Evolutionary conservation across 1,140 invertebrate genomes (phyloP), one percentile per base, ranked within the genome.

Genomic region (Macrobrachium rosenbergii): DNA sequence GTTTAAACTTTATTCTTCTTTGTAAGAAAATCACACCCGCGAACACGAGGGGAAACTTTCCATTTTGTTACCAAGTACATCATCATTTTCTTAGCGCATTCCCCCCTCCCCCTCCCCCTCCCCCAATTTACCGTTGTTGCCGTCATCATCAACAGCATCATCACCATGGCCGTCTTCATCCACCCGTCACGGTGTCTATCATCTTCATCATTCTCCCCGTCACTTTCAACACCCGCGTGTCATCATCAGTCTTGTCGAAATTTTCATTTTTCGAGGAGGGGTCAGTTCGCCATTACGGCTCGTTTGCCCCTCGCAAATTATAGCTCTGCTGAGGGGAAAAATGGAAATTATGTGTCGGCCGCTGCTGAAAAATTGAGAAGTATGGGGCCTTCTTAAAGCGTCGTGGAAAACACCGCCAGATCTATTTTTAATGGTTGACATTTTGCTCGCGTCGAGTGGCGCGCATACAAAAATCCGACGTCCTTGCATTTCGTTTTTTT

Each of bases 281-380:
- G 73, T 52, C 52, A 52, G 52, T 52, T 52, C 52, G 52, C 52
- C 52, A 52, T 52, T 52, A 52, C 52, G 52, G 52, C 52, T 52
- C 52, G 52, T 52, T 52, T 52, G 52, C 8, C 52, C 52, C 52
- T 52, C 52, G 52, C 80, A 82, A 67, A 82, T 82, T 82, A 82
- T 67, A 82, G 64, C 80, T 60, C 58, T 62, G 63, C 69, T 19
- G 17, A 43, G 23, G 63, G 28, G 14, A 23, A 62, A 60, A 59
- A 62, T 52, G 72, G 82, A 72, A 75, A 83, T 83, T 83, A 83
- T 72, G 67, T 82, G 82, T 83, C 82, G 62, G 82, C 21, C 1
- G 52, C 10, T n/a, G 19, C 67, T 83, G 82, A 83, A 83, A 83
- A 83, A 83, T 83, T n/a, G 82, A 16, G 52, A 21, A 28, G 43